A percentile compares a stretch with the other conserved stretches of the same genome.
Conservation (phyloP, 1,140 invertebrate genomes). For the Cyclina sinensis region DNA sequence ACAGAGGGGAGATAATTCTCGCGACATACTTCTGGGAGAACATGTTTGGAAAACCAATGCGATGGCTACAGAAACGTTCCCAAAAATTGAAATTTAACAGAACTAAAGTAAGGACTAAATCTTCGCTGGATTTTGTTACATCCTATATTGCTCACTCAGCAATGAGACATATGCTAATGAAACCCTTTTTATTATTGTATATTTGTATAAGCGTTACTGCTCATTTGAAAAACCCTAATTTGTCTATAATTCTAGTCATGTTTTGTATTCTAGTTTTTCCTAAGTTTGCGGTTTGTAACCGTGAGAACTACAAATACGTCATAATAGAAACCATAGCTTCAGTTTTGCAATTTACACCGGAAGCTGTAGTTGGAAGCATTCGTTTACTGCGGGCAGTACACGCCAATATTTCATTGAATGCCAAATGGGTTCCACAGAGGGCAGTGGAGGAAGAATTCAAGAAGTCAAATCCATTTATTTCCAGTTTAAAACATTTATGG, state of each 20-base stretch:
- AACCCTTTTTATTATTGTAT: slow-evolving; percentile 80
- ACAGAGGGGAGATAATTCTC: slow-evolving; percentile 80
- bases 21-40: slow-evolving; percentile 84
- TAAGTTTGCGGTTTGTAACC: slow-evolving; percentile 80
- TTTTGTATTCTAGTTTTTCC: slow-evolving; percentile 82
- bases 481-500: slow-evolving; percentile 82
- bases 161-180: slow-evolving; percentile 83
- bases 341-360: slow-evolving; percentile 82
- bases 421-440: slow-evolving; percentile 83
- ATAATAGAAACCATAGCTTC: slow-evolving; percentile 81
- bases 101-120: slow-evolving; percentile 78
- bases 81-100: slow-evolving; percentile 75
- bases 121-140: slow-evolving; percentile 79
- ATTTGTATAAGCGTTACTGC: slow-evolving; percentile 77
- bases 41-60: slow-evolving; percentile 77
- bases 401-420: slow-evolving; percentile 76
- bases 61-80: slow-evolving; percentile 78
- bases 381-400: slow-evolving; percentile 78
- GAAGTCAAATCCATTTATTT: slow-evolving; percentile 79
- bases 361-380: slow-evolving; percentile 81
- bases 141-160: slow-evolving; percentile 81
- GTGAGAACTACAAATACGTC: slow-evolving; percentile 79
- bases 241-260: slow-evolving; percentile 80
- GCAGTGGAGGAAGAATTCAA: slow-evolving; percentile 82
- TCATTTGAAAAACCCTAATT: slow-evolving; percentile 75